Evolutionary conservation across 2,113 vertebrate species (phyloP).

Genomic region (Shinisaurus crocodilurus): DNA sequence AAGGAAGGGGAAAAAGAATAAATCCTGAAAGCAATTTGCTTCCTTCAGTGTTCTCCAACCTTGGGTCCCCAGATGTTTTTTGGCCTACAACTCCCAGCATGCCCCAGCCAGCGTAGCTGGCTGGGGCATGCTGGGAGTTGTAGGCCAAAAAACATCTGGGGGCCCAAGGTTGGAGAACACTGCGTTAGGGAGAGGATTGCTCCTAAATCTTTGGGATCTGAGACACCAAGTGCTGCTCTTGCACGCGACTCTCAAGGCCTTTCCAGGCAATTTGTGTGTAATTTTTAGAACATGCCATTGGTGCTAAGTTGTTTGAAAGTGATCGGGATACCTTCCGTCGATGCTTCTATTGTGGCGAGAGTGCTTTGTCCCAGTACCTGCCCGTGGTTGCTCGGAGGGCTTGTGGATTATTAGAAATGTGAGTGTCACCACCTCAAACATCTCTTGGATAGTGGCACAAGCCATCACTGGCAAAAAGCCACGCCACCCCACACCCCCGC

Average conservation of each 20-base stretch:
- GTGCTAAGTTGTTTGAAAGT: not conserved
- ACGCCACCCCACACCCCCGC: not conserved
- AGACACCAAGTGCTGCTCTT: constrained; percentile 1
- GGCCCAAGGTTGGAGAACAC: too few species aligned
- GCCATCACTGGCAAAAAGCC: not conserved
- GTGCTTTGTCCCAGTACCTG: not conserved
- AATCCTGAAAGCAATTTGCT: not conserved
- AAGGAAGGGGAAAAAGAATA: not conserved
- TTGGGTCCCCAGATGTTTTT: too few species aligned
- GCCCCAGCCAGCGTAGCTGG: too few species aligned
- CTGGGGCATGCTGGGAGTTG: too few species aligned
- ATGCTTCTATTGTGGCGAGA: not conserved
- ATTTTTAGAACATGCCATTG: not conserved
- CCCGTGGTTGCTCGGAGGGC: not conserved
- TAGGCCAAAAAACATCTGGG: too few species aligned
- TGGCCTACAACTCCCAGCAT: too few species aligned
- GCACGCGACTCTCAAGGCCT: not conserved
- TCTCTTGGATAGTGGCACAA: too few species aligned
- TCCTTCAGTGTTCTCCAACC: too few species aligned
- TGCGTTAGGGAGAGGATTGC: not conserved
- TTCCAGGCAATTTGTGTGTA: not conserved
- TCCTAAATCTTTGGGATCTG: not conserved
- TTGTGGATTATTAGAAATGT: not conserved
- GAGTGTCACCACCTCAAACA: not conserved
- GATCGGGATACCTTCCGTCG: not conserved